These are phyloP conservation scores for Murina feae DNA, from an alignment of 2,113 vertebrate species.

Conservation along the genomic window DNA sequence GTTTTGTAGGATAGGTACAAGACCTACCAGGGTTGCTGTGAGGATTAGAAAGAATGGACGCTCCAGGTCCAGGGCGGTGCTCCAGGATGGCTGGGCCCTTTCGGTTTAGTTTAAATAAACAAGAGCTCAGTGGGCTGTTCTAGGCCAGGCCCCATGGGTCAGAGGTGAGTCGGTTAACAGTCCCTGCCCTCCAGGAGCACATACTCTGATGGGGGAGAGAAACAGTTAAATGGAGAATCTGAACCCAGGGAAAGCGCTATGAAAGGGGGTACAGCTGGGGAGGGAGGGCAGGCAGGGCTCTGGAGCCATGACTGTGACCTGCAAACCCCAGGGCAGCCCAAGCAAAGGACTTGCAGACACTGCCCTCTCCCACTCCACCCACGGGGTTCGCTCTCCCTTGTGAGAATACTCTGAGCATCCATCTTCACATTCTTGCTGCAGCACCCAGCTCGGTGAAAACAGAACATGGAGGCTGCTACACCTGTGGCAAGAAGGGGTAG, in stretches of 20 bases:
- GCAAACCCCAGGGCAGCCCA: background rate
- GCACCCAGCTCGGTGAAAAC: background rate
- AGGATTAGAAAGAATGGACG: background rate
- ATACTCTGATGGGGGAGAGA: background rate
- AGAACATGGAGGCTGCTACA: slow-evolving; percentile 25
- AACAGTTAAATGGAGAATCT: background rate
- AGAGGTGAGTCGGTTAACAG: background rate
- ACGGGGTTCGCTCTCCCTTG: background rate
- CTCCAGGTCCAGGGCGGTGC: background rate
- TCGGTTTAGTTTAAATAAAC: background rate
- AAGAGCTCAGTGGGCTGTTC: background rate
- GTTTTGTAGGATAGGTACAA: background rate
- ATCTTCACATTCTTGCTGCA: background rate
- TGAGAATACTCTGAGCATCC: background rate
- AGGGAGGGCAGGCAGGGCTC: background rate
- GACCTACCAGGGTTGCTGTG: background rate
- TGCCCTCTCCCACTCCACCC: background rate
- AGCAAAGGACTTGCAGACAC: background rate
- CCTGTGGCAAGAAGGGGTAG: background rate
- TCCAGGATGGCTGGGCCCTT: accelerated
- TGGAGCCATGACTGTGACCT: background rate
- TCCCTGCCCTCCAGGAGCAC: background rate
- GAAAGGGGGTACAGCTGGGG: background rate
- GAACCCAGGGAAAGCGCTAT: background rate
- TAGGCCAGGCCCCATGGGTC: background rate